Percentiles rank a stretch among this genome's conserved stretches.
These are phyloP conservation scores for Pelagia noctiluca DNA, from an alignment of 30 jellyfish, hydroid and myxozoan genomes.

Conservation along the genomic window DNA sequence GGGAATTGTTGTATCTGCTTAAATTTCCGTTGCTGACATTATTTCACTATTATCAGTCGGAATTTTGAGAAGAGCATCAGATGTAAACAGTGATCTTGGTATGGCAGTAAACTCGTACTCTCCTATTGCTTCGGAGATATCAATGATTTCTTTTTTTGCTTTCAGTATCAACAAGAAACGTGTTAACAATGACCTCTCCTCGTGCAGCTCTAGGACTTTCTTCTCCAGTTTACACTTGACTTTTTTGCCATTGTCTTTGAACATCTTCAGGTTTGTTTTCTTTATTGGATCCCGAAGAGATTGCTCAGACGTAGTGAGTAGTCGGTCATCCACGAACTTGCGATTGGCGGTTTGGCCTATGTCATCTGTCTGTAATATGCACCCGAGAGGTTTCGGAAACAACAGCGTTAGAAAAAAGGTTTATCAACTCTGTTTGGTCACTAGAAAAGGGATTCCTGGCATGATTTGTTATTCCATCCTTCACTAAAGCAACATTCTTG, in stretches of 20 bases:
- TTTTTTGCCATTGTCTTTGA: conserved; percentile 25
- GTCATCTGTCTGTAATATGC: conserved; percentile 35
- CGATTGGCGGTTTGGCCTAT: conserved; percentile 43
- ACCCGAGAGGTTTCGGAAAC: conserved; percentile 37
- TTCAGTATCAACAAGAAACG: conserved; percentile 24
- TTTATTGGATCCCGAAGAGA: not conserved
- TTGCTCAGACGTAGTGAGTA: not conserved
- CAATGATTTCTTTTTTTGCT: conserved; percentile 41
- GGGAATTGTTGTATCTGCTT: conserved; percentile 31
- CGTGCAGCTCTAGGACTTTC: conserved; percentile 18
- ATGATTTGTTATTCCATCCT: conserved; percentile 32
- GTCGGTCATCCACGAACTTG: conserved; percentile 5
- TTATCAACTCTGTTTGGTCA: conserved; percentile 44
- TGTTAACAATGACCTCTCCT: conserved; percentile 44
- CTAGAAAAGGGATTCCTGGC: conserved; percentile 38
- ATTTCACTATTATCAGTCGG: conserved; percentile 40
- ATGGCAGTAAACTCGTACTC: conserved; percentile 48
- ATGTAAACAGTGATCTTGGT: conserved; percentile 50
- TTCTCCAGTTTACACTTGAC: conserved; percentile 38
- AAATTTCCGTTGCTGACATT: conserved; percentile 43
- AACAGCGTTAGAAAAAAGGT: conserved; percentile 30
- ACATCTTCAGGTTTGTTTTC: not conserved
- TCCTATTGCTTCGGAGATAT: conserved; percentile 59
- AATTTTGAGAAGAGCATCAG: conserved; percentile 47
- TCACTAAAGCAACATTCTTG: conserved; percentile 15